Evolutionary conservation across 1,140 invertebrate genomes (phyloP).

Genomic region (Vanessa tameamea): DNA sequence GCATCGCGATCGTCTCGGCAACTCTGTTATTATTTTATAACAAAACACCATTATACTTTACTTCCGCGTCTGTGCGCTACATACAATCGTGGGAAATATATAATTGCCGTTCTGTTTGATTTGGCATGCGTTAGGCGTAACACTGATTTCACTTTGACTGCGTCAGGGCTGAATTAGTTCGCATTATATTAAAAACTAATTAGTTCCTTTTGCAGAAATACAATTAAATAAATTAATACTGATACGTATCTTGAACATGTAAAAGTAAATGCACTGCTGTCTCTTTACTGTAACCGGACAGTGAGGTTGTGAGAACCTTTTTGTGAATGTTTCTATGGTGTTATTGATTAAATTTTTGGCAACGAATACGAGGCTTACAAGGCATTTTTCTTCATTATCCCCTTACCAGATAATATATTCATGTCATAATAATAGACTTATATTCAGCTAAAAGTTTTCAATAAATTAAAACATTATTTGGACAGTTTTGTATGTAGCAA

Average conservation of each 20-base stretch:
- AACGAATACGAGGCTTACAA: not conserved
- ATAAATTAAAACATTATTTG: too few relatives aligned
- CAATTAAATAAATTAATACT: not conserved
- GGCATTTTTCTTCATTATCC: not conserved
- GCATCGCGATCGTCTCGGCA: conserved; percentile 49
- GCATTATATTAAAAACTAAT: conserved; percentile 12
- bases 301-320: not conserved
- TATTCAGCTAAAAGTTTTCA: too few relatives aligned
- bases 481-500: too few relatives aligned
- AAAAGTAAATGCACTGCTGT: too few relatives aligned
- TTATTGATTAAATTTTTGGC: conserved; percentile 40
- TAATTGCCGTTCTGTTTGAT: conserved; percentile 24
- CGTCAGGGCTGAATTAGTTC: conserved; percentile 1
- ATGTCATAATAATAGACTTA: too few relatives aligned
- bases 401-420: not conserved
- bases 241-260: not conserved
- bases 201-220: not conserved
- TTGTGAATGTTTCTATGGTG: conserved; percentile 28
- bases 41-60: conserved; percentile 71
- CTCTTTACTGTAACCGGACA: too few relatives aligned
- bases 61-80: conserved; percentile 12
- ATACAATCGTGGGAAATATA: conserved; percentile 35
- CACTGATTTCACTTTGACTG: conserved; percentile 25
- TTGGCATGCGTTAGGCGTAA: conserved; percentile 24
- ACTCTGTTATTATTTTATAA: conserved; percentile 73